Evolutionary conservation across 2,113 vertebrate genomes (phyloP), one percentile per base, ranked within the genome.

Genomic region (Semicossyphus pulcher): DNA sequence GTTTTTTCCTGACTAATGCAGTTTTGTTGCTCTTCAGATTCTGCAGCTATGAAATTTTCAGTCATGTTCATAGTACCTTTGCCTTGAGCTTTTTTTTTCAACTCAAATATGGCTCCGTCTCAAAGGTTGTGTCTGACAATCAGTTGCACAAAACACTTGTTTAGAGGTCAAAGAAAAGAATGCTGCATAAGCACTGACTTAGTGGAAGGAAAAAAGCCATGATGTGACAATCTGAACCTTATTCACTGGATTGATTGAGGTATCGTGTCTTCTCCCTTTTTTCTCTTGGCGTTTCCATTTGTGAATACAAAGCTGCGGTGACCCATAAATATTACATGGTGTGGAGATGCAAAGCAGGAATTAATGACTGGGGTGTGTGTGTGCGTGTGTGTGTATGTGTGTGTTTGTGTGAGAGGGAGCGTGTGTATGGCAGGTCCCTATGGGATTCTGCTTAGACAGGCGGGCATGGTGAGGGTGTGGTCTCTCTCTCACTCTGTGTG

Each of bases 241-340:
- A 86, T 89, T 90, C 91, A 76, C 68, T 5, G 83, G 83, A 91
- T 89, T 92, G 92, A 93, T 91, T 88, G 89, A 92, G 90, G 90
- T 91, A 87, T 90, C 72, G 87, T 88, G 84, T 91, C 88, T 89
- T 90, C 73, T 80, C 61, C 72, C 59, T 77, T 87, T 87, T 88
- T 84, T 81, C 87, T 92, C 86, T 80, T 82, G 74, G 83, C 85
- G 87, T 89, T 90, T 89, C 90, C 91, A 90, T 93, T 92, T 90
- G 90, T 86, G 86, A 93, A 92, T 91, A 91, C 91, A 92, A 90
- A 92, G 93, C 89, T 92, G 88, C 86, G 82, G 92, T 93, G 91
- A 93, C 91, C 90, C 91, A 94, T 94, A 90, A 93, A 94, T 93
- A 94, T 94, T 93, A 91, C 91, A 94, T 94, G 90, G 91, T 88